Base-by-base conservation (phyloP, 2,888 invertebrate species). In the Myopa tessellatipennis region DNA sequence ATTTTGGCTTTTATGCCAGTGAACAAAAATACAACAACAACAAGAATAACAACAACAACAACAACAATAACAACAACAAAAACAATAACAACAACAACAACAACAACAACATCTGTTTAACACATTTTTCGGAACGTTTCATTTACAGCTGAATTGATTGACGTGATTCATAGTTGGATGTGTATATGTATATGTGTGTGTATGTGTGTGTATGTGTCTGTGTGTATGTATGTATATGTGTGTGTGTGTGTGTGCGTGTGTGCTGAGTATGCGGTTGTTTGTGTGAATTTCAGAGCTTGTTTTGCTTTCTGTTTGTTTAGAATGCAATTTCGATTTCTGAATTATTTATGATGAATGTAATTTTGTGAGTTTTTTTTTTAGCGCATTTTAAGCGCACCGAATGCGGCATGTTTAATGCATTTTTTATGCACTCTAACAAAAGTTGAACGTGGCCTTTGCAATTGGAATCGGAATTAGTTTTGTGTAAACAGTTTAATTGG, bases 241-340 rank as follows among this genome's bases (percentile, higher is more conserved):
- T 60, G 60, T 1, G 60, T 26, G 26, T n/a, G 7, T 63, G 61
- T 63, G 3, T 63, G 61, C 0, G 18, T 63, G 61, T 14, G 58
- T n/a, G n/a, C n/a, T 58, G 4, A 18, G 26, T 50, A 34, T 69
- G 50, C 26, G 40, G 18, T n/a, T 45, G 40, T 69, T 52, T 55
- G 65, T 65, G 67, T 65, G 36, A 5, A 10, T 34, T 45, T 26
- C 7, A 14, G 10, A 10, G 5, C 14, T 18, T 40, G n/a, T 50
- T 10, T 38, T 7, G 36, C 34, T 36, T 36, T 18, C 10, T 67
- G 67, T 67, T 52, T 74, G 67, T 26, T 65, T 67, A 67, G 74
- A 52, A 65, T 74, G 63, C 74, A 74, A 74, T 74, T 74, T 74
- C 16, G 50, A 38, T 74, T 50, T 52, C 34, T 74, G 26, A 63